Evolutionary conservation across 2,113 vertebrate genomes (phyloP), one percentile per base, ranked within the genome.

Genomic region (Syngnathus scovelli): DNA sequence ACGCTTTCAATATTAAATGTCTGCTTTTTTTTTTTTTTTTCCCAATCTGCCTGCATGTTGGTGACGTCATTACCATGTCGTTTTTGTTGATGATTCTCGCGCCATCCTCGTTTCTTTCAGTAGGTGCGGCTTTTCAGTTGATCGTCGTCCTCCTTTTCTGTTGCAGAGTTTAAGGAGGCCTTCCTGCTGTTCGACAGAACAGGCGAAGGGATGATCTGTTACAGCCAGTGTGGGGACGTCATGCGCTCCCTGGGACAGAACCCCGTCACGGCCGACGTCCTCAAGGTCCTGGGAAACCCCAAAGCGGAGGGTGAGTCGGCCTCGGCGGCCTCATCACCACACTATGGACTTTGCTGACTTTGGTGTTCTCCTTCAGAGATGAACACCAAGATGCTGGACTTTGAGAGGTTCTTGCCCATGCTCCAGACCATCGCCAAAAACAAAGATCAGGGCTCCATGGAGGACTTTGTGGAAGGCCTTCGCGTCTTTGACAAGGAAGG

Each of bases 361-460:
- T 43, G 3, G 18, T 52, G 39, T 59, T 44, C 2, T 21, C 71
- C 46, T 36, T 5, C 89, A 98, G 96, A 98, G 85, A 93, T 98
- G 95, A 96, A 94, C 64, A 66, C 78, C 77, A 98, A 97, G 89
- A 92, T 89, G 65, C 86, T 98, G 61, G 95, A 92, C 88, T 98
- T 98, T 48, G 96, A 98, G 84, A 94, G 96, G 90, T 98, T 98
- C 88, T 90, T 98, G 84, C 96, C 96, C 72, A 98, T 97, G 95
- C 92, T 97, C 84, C 95, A 96, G 61, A 93, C 94, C 6, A 93
- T 98, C 41, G 93, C 94, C 68, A 98, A 98, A 90, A 98, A 97
- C 89, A 98, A 97, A 90, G 96, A 98, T 86, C 95, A 96, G 85
- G 95, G 95, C 66, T 94, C 92, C 59, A 94, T 95, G 33, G 96